Conservation (phyloP, 2,888 invertebrate genomes). For the Torymus auratus region DNA sequence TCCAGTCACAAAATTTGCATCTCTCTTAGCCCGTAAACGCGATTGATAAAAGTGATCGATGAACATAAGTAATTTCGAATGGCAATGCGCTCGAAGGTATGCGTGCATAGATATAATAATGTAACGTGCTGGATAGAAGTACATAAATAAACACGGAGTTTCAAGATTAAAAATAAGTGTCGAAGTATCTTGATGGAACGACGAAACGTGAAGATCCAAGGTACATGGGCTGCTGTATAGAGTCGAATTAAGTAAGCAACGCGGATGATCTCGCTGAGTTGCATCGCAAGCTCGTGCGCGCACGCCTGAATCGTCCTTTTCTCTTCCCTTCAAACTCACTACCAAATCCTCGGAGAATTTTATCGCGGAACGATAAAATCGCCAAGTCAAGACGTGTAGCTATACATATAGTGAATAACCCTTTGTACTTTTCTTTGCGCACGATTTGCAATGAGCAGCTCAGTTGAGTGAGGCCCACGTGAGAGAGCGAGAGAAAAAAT, state of each 20-base stretch:
- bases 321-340: constrained; percentile 39
- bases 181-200: background rate
- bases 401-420: constrained; percentile 43
- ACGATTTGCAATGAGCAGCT: constrained; percentile 32
- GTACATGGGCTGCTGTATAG: constrained; percentile 41
- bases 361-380: constrained; percentile 48
- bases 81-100: constrained; percentile 20
- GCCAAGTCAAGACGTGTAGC: constrained; percentile 47
- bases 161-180: constrained; percentile 14
- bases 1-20: constrained; percentile 58
- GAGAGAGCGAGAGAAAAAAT: constrained; percentile 19
- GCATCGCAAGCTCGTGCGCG: constrained; percentile 29
- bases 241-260: constrained; percentile 35
- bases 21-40: constrained; percentile 53
- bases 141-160: constrained; percentile 2
- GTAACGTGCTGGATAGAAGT: background rate
- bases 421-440: constrained; percentile 25
- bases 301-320: constrained; percentile 3
- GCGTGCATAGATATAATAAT: constrained; percentile 24
- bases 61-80: constrained; percentile 29
- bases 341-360: constrained; percentile 43
- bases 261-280: constrained; percentile 48
- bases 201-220: constrained; percentile 47
- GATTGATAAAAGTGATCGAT: constrained; percentile 27
- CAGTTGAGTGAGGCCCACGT: constrained; percentile 39